Evolutionary conservation across 2,113 vertebrate genomes (phyloP).

Genomic region (Marmota flaviventris): DNA sequence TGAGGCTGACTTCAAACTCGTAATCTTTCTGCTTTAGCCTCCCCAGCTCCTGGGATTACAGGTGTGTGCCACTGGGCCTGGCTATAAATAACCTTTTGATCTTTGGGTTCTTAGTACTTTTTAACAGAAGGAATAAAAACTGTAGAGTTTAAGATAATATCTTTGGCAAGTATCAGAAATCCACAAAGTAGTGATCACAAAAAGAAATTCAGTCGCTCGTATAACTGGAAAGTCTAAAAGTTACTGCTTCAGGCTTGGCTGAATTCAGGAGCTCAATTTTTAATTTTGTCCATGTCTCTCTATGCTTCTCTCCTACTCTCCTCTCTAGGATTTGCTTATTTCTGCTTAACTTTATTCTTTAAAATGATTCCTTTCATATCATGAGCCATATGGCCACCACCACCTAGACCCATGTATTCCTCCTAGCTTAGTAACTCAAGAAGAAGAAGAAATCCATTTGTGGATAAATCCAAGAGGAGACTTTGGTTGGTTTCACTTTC

Average conservation of each 20-base stretch:
- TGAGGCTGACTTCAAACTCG: no score
- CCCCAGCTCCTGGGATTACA: no score
- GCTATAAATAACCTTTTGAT: not conserved
- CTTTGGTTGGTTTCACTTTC: not conserved
- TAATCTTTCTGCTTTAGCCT: no score
- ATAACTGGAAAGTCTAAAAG: not conserved
- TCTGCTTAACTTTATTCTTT: not conserved
- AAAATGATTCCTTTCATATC: not conserved
- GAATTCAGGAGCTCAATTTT: not conserved
- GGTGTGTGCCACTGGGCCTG: no score
- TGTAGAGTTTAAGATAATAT: not conserved
- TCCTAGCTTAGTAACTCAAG: not conserved
- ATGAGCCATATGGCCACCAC: not conserved
- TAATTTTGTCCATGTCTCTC: not conserved
- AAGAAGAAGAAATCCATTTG: constrained; percentile 15
- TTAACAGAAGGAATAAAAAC: not conserved
- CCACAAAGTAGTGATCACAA: not conserved
- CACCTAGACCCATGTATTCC: not conserved
- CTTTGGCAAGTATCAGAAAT: constrained; percentile 1
- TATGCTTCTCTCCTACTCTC: not conserved
- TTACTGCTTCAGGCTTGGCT: not conserved
- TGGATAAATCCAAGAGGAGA: not conserved
- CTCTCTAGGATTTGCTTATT: not conserved
- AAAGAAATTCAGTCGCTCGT: not conserved
- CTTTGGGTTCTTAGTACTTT: not conserved